Conservation (phyloP, 2,113 vertebrate genomes). For the Callorhinus ursinus region DNA sequence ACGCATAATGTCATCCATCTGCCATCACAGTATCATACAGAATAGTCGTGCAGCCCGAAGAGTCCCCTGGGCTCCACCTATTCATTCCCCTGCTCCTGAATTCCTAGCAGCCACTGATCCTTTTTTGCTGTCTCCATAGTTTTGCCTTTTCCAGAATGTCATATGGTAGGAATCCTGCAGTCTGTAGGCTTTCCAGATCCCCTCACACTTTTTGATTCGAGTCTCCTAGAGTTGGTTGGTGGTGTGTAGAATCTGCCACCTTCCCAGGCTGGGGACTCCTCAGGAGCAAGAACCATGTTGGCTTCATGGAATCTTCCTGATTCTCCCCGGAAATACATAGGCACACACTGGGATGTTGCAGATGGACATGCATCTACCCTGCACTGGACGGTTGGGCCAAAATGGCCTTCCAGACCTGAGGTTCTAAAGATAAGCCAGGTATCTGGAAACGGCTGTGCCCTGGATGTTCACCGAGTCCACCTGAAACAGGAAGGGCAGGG, state of each 20-base stretch:
- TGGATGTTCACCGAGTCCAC: background rate
- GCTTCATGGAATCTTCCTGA: background rate
- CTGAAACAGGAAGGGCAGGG: background rate
- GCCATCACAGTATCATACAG: background rate
- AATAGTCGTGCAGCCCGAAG: background rate
- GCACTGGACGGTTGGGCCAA: background rate
- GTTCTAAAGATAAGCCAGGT: background rate
- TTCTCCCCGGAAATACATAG: background rate
- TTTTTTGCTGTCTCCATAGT: background rate
- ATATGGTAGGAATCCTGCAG: accelerated
- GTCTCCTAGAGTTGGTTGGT: background rate
- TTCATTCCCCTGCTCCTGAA: background rate
- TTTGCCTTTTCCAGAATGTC: background rate
- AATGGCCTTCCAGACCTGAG: background rate
- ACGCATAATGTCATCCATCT: background rate
- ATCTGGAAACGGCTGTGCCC: background rate
- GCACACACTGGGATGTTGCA: accelerated
- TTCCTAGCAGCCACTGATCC: background rate
- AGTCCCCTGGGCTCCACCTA: accelerated
- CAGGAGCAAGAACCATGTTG: background rate
- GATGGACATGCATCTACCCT: background rate
- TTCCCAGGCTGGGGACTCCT: background rate
- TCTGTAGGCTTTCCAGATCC: background rate
- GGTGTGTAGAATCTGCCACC: background rate
- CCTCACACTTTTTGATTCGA: no score